A percentile compares a stretch with the other conserved stretches of the same genome.
phyloP scores from a whole-genome alignment of 2,113 vertebrate genomes.

The Vicugna pacos region DNA sequence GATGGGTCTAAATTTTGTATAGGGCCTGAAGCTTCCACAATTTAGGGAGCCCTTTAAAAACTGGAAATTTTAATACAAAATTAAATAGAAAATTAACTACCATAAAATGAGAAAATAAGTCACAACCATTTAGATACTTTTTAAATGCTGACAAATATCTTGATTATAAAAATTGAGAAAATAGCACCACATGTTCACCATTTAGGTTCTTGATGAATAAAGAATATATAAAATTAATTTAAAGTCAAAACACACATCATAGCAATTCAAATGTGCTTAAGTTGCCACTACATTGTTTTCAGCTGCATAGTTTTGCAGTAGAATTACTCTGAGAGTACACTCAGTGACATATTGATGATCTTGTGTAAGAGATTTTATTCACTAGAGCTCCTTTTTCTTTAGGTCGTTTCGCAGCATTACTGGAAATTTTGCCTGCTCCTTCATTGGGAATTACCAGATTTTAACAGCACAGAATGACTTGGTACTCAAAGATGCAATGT shows the following conservation, averaged over 20 bases:
- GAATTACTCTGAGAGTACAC: neutral
- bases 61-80: neutral
- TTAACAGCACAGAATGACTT: neutral
- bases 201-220: neutral
- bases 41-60: neutral
- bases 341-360: neutral
- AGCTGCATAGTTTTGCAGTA: neutral
- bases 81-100: neutral
- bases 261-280: neutral
- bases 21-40: fast-evolving
- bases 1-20: neutral
- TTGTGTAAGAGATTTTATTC: neutral
- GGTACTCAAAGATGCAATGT: neutral
- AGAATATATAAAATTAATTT: neutral
- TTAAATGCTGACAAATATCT: neutral
- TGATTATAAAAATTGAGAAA: neutral
- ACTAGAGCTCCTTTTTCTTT: neutral
- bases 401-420: neutral
- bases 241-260: neutral
- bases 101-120: neutral
- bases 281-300: neutral
- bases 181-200: neutral
- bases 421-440: neutral
- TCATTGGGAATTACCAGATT: neutral
- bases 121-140: neutral